These are phyloP conservation scores for Drosophila neocordata DNA, from an alignment of 1,140 invertebrate genomes.

Conservation along the genomic window DNA sequence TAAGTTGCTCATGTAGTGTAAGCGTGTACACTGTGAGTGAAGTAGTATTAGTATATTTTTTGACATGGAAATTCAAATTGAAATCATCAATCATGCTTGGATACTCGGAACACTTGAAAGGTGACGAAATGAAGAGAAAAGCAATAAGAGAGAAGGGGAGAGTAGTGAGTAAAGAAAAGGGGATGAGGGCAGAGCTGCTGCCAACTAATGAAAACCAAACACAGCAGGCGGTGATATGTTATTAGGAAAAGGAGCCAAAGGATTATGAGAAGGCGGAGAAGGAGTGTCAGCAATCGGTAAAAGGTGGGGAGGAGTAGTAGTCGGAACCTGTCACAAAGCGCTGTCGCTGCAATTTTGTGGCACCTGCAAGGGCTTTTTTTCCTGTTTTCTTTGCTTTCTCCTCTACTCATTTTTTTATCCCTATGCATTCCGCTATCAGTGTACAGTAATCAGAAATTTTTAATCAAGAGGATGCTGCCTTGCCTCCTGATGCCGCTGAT, in stretches of 20 bases:
- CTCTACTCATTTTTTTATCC: constrained; percentile 7
- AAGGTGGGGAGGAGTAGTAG: neutral
- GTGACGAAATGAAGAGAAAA: constrained; percentile 22
- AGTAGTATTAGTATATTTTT: constrained; percentile 14
- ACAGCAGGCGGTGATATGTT: constrained; percentile 71
- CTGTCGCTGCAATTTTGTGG: constrained; percentile 73
- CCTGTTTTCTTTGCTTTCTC: constrained; percentile 41
- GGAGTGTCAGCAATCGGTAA: constrained; percentile 14
- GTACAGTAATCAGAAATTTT: constrained; percentile 78
- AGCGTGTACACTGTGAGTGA: neutral
- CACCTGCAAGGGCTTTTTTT: constrained; percentile 43
- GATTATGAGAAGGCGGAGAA: constrained; percentile 27
- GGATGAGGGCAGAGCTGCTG: constrained; percentile 31
- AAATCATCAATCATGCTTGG: constrained; percentile 76
- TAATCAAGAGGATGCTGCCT: constrained; percentile 67
- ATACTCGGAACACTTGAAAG: constrained; percentile 34
- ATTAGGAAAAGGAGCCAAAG: constrained; percentile 45
- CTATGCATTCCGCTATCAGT: constrained; percentile 51
- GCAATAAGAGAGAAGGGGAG: constrained; percentile 20
- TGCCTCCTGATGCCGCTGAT: constrained; percentile 38
- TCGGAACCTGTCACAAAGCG: constrained; percentile 63
- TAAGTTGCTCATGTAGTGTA: constrained; percentile 57
- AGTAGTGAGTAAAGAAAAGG: too few species aligned
- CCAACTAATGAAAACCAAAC: constrained; percentile 81
- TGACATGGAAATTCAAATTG: constrained; percentile 80